Evolutionary conservation across 2,797 vertebrate species (phyloP), one percentile per base, ranked within the genome.

Genomic region (Podarcis siculus): DNA sequence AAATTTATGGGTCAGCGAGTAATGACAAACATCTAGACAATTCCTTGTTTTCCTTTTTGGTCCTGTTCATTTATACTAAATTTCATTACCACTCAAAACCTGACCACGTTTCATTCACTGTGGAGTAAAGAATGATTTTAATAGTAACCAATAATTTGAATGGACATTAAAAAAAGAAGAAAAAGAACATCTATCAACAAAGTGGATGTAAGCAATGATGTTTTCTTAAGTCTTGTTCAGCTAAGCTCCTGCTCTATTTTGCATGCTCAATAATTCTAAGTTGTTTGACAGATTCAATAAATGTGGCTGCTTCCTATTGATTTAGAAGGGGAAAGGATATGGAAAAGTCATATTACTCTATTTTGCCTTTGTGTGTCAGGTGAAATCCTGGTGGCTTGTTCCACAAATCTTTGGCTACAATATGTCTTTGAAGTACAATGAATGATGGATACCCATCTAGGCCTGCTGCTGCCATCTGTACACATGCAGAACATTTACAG

Each of bases 281-380:
- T 64, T 79, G 4, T 32, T 64, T 73, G 85, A 25, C 66, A 80
- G 23, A 72, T 73, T 88, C 37, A 79, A 73, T 73, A 79, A 61
- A n/a, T 61, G 21, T 19, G 12, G n/a, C 35, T 61, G 32, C 35
- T 67, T 88, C 45, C 49, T 61, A 79, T 88, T 83, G 64, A 71
- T 88, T 83, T 84, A 79, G 71, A 37, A 84, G 71, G 30, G 8
- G 7, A 10, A 72, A 88, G 79, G 8, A 66, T 87, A 67, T 45
- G 39, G 37, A 82, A n/a, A 72, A 72, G 49, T 72, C 49, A 72
- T 27, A 83, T 39, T 61, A 32, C 66, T 19, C 66, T 69, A 39
- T 86, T 87, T 87, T 30, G 42, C 72, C 71, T 66, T 58, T 35
- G 13, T 83, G 42, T 37, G 42, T 49, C 32, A 55, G 30, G 42